Base-by-base conservation (phyloP, 2,888 invertebrate genomes). In the Synergus itoensis region DNA sequence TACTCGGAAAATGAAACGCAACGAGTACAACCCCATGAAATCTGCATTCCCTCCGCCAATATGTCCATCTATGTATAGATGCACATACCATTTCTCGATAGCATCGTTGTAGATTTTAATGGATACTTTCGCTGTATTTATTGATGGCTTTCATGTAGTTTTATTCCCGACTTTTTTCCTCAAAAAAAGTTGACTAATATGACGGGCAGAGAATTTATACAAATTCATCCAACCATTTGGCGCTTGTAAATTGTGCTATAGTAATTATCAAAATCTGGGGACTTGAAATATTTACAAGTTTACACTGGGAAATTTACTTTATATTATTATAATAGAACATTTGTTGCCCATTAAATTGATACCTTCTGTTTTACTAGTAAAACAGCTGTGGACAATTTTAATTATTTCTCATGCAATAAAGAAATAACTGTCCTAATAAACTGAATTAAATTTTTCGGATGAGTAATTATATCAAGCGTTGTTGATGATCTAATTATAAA, bases 11-110 rank as follows among this genome's bases (percentile, higher is more conserved):
- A 60, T 60, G 60, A 18, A 60, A 60, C 21, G 21, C 60, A 60
- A 9, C 21, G 73, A 73, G 73, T 73, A 73, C 73, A 73, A 53
- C 73, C 48, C 73, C 53, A 73, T 73, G 48, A 73, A 73, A 73
- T 73, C 73, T 73, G 53, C 48, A 73, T 73, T 73, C 73, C 48
- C 73, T 73, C 73, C 48, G 48, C 69, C 69, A 69, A 69, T 69
- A 69, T 69, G 69, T 53, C 36, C 73, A 73, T 28, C 73, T 73
- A 53, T 28, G 28, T 28, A 2, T 36, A 48, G 73, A 16, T 73
- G 16, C 73, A 73, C 73, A 73, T 36, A n/a, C 53, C 48, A 28
- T 69, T 45, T 48, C 69, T 69, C 73, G 64, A 64, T 64, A 41
- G 64, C 28, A 28, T 36, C 73, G 53, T 53, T 73, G 36, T 36